Evolutionary conservation across 2,888 invertebrate species (phyloP).

Genomic region (Amphiduros pacificus): DNA sequence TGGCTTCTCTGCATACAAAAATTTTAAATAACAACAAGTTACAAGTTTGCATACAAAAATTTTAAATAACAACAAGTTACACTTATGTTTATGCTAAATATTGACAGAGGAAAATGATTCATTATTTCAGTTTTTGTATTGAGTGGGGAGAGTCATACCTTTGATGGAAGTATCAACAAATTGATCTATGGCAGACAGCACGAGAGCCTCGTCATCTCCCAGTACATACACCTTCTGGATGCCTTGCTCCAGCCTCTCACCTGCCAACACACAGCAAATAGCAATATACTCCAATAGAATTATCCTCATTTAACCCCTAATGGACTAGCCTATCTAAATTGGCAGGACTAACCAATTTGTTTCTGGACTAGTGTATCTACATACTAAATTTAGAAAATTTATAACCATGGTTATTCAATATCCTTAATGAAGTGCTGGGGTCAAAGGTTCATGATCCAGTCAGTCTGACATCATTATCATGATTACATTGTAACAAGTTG

Average conservation of each 20-base stretch:
- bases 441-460: too few relatives aligned
- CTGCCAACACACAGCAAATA: constrained; percentile 28
- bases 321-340: too few relatives aligned
- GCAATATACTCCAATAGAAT: too few relatives aligned
- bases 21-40: background rate
- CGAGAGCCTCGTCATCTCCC: constrained; percentile 45
- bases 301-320: too few relatives aligned
- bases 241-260: constrained; percentile 42
- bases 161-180: constrained; percentile 35
- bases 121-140: background rate
- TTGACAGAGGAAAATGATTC: background rate
- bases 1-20: too few relatives aligned
- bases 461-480: too few relatives aligned
- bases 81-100: background rate
- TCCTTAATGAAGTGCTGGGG: too few relatives aligned
- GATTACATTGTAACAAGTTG: too few relatives aligned
- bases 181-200: constrained; percentile 42
- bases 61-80: background rate
- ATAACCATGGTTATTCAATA: too few relatives aligned
- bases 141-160: constrained; percentile 21
- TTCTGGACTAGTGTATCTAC: too few relatives aligned
- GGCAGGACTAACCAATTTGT: too few relatives aligned
- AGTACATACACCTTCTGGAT: constrained; percentile 42
- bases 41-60: background rate
- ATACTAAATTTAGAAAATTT: too few relatives aligned